Conservation (phyloP, 2,113 vertebrate species). For the Hippoglossus stenolepis region DNA sequence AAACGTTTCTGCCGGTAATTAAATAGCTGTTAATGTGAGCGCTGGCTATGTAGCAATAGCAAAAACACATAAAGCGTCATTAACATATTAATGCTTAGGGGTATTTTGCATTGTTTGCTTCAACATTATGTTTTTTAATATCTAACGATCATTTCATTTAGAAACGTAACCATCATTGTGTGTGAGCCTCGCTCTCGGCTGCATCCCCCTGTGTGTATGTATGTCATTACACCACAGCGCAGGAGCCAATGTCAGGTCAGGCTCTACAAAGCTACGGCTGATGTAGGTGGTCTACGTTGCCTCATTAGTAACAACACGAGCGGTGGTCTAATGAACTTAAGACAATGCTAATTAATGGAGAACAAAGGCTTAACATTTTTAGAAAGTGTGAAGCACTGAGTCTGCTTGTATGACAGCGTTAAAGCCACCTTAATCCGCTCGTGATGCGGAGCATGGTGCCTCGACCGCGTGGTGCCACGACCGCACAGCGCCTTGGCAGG, state of each 20-base stretch:
- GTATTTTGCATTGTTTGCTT: background rate
- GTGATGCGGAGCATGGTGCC: conserved; percentile 72
- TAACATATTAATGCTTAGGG: background rate
- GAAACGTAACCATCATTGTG: conserved; percentile 35
- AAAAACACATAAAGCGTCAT: background rate
- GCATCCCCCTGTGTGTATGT: conserved; percentile 43
- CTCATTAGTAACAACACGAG: conserved; percentile 86
- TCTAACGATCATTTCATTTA: conserved; percentile 23
- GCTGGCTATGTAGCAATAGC: background rate
- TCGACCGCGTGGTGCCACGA: conserved; percentile 62
- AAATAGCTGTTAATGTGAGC: background rate
- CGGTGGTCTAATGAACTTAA: conserved; percentile 96
- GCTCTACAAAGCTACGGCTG: conserved; percentile 85
- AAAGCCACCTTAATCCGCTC: conserved; percentile 87
- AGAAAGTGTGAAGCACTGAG: conserved; percentile 68
- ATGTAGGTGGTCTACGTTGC: conserved; percentile 84
- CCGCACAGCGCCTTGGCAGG: conserved; percentile 76
- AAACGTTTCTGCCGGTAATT: background rate
- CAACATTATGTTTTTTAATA: conserved; percentile 21
- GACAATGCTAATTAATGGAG: conserved; percentile 97
- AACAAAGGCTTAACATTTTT: conserved; percentile 93
- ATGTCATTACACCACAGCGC: conserved; percentile 77
- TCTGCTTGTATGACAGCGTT: conserved; percentile 88
- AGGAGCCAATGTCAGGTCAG: conserved; percentile 89
- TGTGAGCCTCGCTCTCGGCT: conserved; percentile 11